phyloP scores from a whole-genome alignment of 2,113 vertebrate species.

The Bambusicola thoracicus region DNA sequence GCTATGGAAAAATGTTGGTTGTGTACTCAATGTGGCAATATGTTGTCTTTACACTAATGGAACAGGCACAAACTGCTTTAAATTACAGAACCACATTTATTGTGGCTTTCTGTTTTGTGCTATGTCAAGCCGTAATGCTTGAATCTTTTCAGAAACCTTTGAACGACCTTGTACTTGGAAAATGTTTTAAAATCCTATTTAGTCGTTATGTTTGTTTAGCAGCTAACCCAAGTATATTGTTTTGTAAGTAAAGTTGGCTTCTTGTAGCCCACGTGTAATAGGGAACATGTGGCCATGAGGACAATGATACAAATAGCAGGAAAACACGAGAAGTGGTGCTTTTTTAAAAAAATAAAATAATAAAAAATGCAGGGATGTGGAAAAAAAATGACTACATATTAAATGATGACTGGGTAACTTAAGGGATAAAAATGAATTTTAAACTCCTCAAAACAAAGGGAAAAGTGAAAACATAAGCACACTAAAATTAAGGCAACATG shows the following conservation, averaged over 20 bases:
- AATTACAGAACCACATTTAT: neutral
- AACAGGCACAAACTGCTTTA: neutral
- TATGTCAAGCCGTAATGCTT: neutral
- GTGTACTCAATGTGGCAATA: neutral
- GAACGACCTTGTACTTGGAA: slow-evolving; percentile 36
- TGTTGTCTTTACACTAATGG: neutral
- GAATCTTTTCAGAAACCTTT: slow-evolving; percentile 26
- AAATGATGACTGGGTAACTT: neutral
- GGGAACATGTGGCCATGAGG: neutral
- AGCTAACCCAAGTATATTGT: slow-evolving; percentile 14
- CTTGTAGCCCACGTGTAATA: neutral
- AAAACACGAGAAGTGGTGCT: neutral
- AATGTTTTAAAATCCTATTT: slow-evolving; percentile 25
- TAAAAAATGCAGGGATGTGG: neutral
- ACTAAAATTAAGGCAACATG: neutral
- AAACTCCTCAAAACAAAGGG: neutral
- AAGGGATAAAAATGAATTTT: neutral
- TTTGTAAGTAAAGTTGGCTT: slow-evolving; percentile 9
- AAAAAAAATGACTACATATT: neutral
- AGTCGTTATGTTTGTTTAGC: slow-evolving; percentile 8
- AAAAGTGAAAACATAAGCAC: neutral
- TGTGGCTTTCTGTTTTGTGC: neutral
- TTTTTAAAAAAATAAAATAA: neutral
- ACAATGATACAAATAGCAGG: slow-evolving; percentile 5
- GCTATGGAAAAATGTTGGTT: neutral